phyloP scores from a whole-genome alignment of 2,888 invertebrate genomes.

The Leptura quadrifasciata region DNA sequence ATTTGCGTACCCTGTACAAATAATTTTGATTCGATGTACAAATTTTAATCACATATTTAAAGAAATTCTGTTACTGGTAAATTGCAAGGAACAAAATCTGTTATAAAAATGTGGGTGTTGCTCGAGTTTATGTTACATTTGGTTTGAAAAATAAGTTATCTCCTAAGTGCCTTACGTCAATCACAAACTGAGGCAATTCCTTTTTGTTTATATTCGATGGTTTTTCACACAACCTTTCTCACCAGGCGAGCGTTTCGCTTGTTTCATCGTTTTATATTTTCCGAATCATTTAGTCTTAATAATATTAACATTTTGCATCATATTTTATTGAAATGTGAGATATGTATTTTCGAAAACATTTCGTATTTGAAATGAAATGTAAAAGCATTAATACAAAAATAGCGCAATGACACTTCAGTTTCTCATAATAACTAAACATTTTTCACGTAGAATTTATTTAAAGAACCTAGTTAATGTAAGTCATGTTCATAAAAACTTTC shows the following conservation, averaged over 20 bases:
- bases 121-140: neutral
- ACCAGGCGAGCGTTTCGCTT: neutral
- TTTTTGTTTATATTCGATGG: conserved; percentile 7
- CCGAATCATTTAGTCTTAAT: neutral
- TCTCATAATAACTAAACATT: too few species aligned
- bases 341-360: too few species aligned
- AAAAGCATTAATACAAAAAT: too few species aligned
- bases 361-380: too few species aligned
- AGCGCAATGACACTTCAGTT: too few species aligned
- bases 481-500: too few species aligned
- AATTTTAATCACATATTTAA: neutral
- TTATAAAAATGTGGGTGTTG: neutral
- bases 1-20: too few species aligned
- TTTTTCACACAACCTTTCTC: neutral
- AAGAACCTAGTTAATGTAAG: too few species aligned
- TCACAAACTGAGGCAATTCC: neutral
- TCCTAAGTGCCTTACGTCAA: neutral
- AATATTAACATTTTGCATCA: neutral
- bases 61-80: neutral
- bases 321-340: neutral
- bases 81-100: neutral
- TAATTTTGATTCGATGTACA: neutral
- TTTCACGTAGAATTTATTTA: too few species aligned
- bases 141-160: neutral
- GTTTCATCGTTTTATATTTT: neutral